These are phyloP conservation scores for Drosophila arizonae DNA, from an alignment of 1,140 invertebrate species.

Conservation along the genomic window DNA sequence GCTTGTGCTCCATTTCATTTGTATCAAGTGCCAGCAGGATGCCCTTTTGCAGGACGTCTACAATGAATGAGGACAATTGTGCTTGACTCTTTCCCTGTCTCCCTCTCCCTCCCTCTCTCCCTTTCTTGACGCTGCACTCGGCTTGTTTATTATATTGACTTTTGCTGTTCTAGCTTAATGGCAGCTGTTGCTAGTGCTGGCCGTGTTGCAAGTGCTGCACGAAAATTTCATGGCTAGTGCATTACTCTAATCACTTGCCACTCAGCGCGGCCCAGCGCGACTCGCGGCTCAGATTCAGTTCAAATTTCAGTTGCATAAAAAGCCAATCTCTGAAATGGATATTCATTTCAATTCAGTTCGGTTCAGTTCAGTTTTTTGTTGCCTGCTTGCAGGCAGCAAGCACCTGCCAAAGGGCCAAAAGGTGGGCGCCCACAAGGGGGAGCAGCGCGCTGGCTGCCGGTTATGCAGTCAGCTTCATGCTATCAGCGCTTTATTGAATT, in stretches of 20 bases:
- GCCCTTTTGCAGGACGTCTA: neutral
- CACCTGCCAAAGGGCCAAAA: constrained; percentile 13
- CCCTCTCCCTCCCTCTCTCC: neutral
- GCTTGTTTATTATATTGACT: constrained; percentile 53
- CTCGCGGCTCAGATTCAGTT: neutral
- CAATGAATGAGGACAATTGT: too few species aligned
- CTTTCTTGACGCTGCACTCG: neutral
- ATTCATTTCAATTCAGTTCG: constrained; percentile 39
- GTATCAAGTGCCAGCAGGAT: neutral
- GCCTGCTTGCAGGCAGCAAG: constrained; percentile 8
- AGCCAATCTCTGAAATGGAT: constrained; percentile 65
- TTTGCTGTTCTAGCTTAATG: constrained; percentile 60
- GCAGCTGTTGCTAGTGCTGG: constrained; percentile 17
- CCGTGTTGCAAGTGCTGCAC: constrained; percentile 13
- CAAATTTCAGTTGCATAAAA: constrained; percentile 35
- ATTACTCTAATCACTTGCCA: constrained; percentile 71
- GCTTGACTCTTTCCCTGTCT: neutral
- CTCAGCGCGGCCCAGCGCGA: neutral
- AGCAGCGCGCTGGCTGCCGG: too few species aligned
- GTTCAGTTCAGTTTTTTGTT: constrained; percentile 34
- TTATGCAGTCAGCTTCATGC: constrained; percentile 16
- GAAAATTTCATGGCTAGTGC: constrained; percentile 59
- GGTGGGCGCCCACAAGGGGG: neutral
- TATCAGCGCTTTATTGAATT: constrained; percentile 69
- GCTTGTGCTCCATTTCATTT: neutral